Base-by-base conservation (phyloP, 2,888 invertebrate species). In the Cacoxenus indagator region DNA sequence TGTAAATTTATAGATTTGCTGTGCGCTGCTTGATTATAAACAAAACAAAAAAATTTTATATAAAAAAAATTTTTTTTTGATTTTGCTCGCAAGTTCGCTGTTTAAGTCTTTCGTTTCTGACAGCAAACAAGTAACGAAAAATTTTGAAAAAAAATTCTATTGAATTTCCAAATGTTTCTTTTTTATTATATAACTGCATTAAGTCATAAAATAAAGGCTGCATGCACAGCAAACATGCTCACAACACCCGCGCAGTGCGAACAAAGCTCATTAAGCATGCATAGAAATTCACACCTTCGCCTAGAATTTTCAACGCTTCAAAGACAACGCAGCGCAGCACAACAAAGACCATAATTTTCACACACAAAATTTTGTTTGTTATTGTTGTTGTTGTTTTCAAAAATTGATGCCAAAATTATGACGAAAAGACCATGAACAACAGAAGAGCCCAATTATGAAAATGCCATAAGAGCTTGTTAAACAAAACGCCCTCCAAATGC, bases 161-260 rank as follows among this genome's bases (percentile, higher is more conserved):
- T 29, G 17, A 27, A 57, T n/a, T n/a, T n/a, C n/a, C n/a, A n/a
- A 57, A 2, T 57, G 9, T 4, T 55, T 27, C 24, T 2, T 65
- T 73, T 65, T 66, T 67, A 70, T 73, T 73, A 65, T 66, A 66
- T 73, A 73, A 65, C 64, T 66, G 70, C 73, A 70, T 73, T 73
- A 73, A 70, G 70, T 65, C 61, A 45, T 62, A 24, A 62, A 62
- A 45, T 62, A n/a, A 61, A 19, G 22, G 43, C 37, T 17, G 27
- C 37, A 61, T 11, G 19, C 59, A n/a, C 29, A 17, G 29, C 31
- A 51, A 29, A 59, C n/a, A 17, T n/a, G 19, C 14, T n/a, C 4
- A 37, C 37, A 37, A 17, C 51, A 51, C 51, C 3, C 19, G 51
- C 19, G 37, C 48, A 6, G n/a, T 48, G 48, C 17, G 37, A 37